Base-by-base conservation (phyloP, 2,888 invertebrate species). In the Chymomyza caudatula region DNA sequence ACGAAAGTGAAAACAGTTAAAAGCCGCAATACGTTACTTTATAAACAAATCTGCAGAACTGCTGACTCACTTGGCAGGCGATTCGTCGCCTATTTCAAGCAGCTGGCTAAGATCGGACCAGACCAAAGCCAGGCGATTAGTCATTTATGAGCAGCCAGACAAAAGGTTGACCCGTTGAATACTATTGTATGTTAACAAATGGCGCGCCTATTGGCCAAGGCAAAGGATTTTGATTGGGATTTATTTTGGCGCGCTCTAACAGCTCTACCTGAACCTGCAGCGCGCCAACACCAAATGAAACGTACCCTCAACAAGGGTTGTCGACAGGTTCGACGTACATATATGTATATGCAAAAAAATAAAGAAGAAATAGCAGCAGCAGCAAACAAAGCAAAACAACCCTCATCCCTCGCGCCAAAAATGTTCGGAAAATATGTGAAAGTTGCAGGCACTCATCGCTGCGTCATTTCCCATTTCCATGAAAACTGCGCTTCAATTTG, bases 401-500 rank as follows among this genome's bases (percentile, higher is more conserved):
- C 29, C 29, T 15, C 84, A 83, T 73, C 81, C 81, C 81, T 81
- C 84, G 81, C 81, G 81, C 84, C 84, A 80, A 83, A 80, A 76
- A 60, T n/a, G 61, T 63, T 63, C 65, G 23, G 61, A 66, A 69
- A 72, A 80, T 76, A 63, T 66, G 65, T 68, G 63, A 76, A 74
- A 73, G 73, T 63, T 61, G 61, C 64, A 67, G 25, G 43, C 19
- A 43, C 43, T 29, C 20, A 43, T 44, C 60, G 20, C 29, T 81
- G 75, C 79, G 77, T 69, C 72, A 77, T 82, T 78, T 73, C 47
- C 8, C n/a, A 15, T 13, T 15, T 17, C 13, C 20, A 59, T 25
- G 55, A 47, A 65, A 76, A 78, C 67, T 76, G 73, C 73, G 70
- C 68, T 65, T 78, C 58, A 68, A 63, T 0, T 2, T 15, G 11